phyloP scores from a whole-genome alignment of 2,797 vertebrate genomes.

The Dendrocincla tyrannina region DNA sequence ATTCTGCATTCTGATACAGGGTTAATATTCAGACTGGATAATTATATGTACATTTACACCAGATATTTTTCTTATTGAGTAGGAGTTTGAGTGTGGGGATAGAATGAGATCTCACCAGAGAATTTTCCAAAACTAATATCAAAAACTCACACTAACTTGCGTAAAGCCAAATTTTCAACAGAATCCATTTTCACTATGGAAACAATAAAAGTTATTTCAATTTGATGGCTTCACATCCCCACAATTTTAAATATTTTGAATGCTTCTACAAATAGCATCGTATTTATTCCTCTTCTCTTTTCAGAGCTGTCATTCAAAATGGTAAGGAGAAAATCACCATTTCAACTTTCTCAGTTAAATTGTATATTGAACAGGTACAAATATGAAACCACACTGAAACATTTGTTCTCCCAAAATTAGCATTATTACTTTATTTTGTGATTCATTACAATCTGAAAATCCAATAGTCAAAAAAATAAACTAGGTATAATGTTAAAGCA shows the following conservation, averaged over 20 bases:
- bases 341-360: background rate
- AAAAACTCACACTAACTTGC: background rate
- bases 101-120: background rate
- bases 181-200: background rate
- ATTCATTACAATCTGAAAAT: constrained; percentile 75
- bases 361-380: background rate
- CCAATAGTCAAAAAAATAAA: constrained; percentile 67
- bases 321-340: background rate
- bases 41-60: background rate
- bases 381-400: background rate
- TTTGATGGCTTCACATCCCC: background rate
- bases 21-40: background rate
- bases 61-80: background rate
- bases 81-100: background rate
- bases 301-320: background rate
- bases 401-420: constrained; percentile 68
- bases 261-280: background rate
- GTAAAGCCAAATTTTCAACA: background rate
- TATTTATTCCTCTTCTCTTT: background rate
- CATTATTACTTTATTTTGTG: constrained; percentile 76
- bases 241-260: background rate
- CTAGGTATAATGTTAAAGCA: constrained; percentile 73
- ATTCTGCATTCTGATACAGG: background rate
- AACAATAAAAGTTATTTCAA: background rate
- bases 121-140: background rate